A percentile compares a stretch with the other conserved stretches of the same genome.
phyloP scores from a whole-genome alignment of 2,888 invertebrate species.

The Microplitis manilae region DNA sequence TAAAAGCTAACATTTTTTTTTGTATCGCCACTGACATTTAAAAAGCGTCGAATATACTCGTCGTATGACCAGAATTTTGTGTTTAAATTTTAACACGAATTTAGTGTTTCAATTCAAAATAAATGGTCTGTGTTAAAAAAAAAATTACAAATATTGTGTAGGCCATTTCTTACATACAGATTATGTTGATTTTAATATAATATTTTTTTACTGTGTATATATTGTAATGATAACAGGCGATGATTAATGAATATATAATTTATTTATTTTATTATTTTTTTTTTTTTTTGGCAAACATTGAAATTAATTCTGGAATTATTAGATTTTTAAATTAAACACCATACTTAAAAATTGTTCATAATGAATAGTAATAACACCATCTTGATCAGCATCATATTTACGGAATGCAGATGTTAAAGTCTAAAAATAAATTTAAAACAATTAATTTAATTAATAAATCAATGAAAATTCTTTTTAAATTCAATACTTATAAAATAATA shows the following conservation, averaged over 20 bases:
- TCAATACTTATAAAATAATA: slow-evolving; percentile 56
- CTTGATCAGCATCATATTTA: slow-evolving; percentile 91
- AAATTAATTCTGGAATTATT: slow-evolving; percentile 53
- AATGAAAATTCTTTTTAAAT: slow-evolving; percentile 7
- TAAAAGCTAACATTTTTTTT: too few relatives aligned
- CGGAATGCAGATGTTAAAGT: slow-evolving; percentile 91
- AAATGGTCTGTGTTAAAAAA: too few relatives aligned
- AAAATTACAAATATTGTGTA: too few relatives aligned
- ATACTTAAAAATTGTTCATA: slow-evolving; percentile 96
- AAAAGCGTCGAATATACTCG: too few relatives aligned
- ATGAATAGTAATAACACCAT: slow-evolving; percentile 95
- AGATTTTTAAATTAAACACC: slow-evolving; percentile 87
- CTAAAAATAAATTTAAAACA: slow-evolving; percentile 73
- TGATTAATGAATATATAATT: background rate
- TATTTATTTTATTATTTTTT: background rate
- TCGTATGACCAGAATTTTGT: too few relatives aligned
- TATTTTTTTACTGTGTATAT: background rate
- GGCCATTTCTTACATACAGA: too few relatives aligned
- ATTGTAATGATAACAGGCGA: background rate
- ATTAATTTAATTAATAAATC: background rate
- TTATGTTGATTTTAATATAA: too few relatives aligned
- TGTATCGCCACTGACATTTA: too few relatives aligned
- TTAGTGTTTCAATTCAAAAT: too few relatives aligned
- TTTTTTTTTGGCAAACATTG: background rate
- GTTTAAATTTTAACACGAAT: too few relatives aligned